Conservation (phyloP, 2,888 invertebrate genomes). For the Ophion obscuratus region DNA sequence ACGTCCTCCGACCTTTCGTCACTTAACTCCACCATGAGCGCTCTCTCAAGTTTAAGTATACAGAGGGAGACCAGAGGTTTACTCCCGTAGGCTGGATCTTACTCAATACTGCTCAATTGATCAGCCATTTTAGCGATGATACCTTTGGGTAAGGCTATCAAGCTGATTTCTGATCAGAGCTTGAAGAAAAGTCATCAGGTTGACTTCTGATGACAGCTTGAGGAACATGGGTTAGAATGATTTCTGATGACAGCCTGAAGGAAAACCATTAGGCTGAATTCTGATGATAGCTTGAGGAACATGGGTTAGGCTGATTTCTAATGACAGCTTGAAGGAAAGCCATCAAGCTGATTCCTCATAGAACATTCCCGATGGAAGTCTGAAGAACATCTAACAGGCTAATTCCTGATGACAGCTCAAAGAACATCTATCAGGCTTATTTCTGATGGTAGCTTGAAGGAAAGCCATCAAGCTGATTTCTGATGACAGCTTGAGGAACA, state of each 20-base stretch:
- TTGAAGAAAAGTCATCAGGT: background rate
- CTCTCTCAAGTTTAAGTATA: slow-evolving; percentile 1
- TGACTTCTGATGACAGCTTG: background rate
- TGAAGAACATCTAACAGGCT: background rate
- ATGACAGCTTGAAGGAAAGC: too few relatives aligned
- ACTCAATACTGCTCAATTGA: background rate
- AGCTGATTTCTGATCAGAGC: background rate
- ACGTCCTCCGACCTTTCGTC: slow-evolving; percentile 22
- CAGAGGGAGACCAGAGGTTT: background rate
- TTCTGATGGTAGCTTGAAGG: background rate
- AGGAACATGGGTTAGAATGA: background rate
- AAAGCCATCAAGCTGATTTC: too few relatives aligned
- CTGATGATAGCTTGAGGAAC: background rate
- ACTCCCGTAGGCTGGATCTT: background rate
- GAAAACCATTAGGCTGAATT: background rate
- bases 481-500: too few relatives aligned
- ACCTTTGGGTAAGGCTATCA: background rate
- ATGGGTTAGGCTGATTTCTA: too few relatives aligned
- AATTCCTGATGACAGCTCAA: background rate
- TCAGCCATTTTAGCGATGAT: background rate
- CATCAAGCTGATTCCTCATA: too few relatives aligned
- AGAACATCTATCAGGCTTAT: background rate
- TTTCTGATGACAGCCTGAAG: too few relatives aligned
- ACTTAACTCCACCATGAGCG: background rate
- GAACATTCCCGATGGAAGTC: too few relatives aligned